phyloP scores from a whole-genome alignment of 2,888 invertebrate genomes.

The Orgyia antiqua region DNA sequence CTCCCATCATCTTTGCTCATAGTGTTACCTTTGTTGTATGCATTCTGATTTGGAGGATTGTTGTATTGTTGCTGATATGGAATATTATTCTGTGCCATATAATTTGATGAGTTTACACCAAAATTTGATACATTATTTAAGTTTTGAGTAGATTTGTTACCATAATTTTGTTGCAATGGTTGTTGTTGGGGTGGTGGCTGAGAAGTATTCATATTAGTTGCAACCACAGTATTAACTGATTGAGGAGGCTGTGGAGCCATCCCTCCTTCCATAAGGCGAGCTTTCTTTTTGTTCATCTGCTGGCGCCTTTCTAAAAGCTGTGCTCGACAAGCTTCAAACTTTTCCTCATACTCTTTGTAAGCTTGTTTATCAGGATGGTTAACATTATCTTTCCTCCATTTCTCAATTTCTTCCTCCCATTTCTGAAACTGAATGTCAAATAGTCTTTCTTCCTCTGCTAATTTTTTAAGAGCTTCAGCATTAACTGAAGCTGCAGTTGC shows the following conservation, averaged over 20 bases:
- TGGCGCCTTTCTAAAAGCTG: conserved; percentile 88
- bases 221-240: conserved; percentile 14
- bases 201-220: conserved; percentile 32
- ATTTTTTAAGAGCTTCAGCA: conserved; percentile 56
- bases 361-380: conserved; percentile 94
- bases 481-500: conserved; percentile 31
- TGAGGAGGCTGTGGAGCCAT: conserved; percentile 35
- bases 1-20: conserved; percentile 40
- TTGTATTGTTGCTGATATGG: background rate
- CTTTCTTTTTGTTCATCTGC: conserved; percentile 85
- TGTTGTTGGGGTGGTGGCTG: conserved; percentile 25
- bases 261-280: conserved; percentile 35
- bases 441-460: conserved; percentile 85
- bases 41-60: conserved; percentile 20
- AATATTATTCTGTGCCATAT: conserved; percentile 25
- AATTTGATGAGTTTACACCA: conserved; percentile 22
- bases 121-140: conserved; percentile 22
- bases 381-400: conserved; percentile 94
- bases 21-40: conserved; percentile 34
- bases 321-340: conserved; percentile 90
- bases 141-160: conserved; percentile 14
- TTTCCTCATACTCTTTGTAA: conserved; percentile 90
- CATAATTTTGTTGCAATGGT: conserved; percentile 22
- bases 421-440: conserved; percentile 93
- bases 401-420: conserved; percentile 95